These are phyloP conservation scores for Chaetops frenatus DNA, from an alignment of 2,113 vertebrate genomes.

Conservation along the genomic window DNA sequence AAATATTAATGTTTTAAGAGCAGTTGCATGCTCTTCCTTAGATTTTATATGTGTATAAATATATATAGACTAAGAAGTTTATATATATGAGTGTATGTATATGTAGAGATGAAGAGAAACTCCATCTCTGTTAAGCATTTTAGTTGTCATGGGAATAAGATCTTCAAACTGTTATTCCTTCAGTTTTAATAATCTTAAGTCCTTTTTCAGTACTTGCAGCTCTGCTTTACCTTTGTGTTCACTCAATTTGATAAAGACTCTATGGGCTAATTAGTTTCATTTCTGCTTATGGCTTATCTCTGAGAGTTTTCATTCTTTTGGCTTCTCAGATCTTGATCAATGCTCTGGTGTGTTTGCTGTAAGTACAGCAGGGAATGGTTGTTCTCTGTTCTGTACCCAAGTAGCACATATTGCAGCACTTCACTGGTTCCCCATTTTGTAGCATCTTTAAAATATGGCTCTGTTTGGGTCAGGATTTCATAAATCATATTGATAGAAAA, in stretches of 20 bases:
- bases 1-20: not conserved
- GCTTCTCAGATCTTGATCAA: not conserved
- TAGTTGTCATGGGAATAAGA: not conserved
- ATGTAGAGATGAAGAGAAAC: not conserved
- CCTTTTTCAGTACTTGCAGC: not conserved
- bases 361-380: not conserved
- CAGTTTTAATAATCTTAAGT: not conserved
- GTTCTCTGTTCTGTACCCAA: not conserved
- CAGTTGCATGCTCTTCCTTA: not conserved
- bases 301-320: conserved; percentile 19
- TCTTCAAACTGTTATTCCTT: not conserved
- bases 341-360: not conserved
- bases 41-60: not conserved
- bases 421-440: not conserved
- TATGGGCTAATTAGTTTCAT: not conserved
- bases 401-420: not conserved
- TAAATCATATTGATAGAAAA: not conserved
- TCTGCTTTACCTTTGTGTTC: conserved; percentile 4
- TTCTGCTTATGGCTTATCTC: not conserved
- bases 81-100: not conserved
- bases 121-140: not conserved
- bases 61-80: not conserved
- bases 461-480: not conserved
- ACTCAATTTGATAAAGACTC: not conserved
- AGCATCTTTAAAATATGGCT: not conserved